These are phyloP conservation scores for Wasmannia auropunctata DNA, from an alignment of 1,140 invertebrate genomes.

Conservation along the genomic window DNA sequence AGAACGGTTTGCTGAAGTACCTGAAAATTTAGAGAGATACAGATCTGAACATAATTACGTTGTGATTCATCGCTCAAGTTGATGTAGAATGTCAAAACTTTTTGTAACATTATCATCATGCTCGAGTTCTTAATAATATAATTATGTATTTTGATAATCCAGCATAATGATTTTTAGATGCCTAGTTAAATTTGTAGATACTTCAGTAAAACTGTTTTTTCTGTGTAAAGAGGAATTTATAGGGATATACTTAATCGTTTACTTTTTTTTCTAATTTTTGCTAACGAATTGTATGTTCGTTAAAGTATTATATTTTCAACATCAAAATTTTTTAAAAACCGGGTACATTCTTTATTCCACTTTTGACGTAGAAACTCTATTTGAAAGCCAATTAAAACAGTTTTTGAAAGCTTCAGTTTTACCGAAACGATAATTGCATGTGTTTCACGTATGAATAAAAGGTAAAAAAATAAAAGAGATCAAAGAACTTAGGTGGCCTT, in stretches of 20 bases:
- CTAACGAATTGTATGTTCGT: not conserved
- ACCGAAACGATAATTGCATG: not conserved
- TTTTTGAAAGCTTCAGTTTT: not conserved
- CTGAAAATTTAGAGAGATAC: not conserved
- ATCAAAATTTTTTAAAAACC: not conserved
- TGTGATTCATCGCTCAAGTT: no score
- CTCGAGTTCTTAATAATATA: no score
- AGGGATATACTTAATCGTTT: not conserved
- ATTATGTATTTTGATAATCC: no score
- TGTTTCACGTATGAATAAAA: not conserved
- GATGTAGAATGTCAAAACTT: no score
- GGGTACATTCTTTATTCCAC: not conserved
- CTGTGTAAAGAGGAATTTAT: not conserved
- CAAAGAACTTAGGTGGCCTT: not conserved
- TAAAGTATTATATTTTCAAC: not conserved
- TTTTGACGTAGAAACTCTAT: not conserved
- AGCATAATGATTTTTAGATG: not conserved
- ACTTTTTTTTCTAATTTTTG: not conserved
- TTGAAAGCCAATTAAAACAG: not conserved
- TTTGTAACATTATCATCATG: no score
- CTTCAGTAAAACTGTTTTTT: no score
- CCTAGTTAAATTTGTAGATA: no score
- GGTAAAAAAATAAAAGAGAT: not conserved
- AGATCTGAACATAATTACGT: no score
- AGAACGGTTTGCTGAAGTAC: no score